Percentiles rank a stretch among this genome's conserved stretches.
Conservation (phyloP, 2,113 vertebrate species). For the Ammodytes marinus region DNA sequence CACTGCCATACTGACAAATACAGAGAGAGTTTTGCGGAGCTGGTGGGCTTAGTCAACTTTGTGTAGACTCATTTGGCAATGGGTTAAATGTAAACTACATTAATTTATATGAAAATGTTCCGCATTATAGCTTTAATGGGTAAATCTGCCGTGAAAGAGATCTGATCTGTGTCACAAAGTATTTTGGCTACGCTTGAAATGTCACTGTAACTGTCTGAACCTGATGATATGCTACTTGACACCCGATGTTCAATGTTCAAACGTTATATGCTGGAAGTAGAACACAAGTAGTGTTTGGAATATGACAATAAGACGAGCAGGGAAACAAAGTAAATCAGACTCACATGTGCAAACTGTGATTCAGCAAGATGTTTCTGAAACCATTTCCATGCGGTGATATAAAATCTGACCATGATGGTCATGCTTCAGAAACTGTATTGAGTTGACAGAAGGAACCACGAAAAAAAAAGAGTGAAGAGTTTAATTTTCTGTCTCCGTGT, state of each 20-base stretch:
- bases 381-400: slow-evolving; percentile 4
- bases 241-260: slow-evolving; percentile 3
- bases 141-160: slow-evolving; percentile 31
- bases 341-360: neutral
- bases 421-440: neutral
- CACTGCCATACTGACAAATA: no score
- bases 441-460: slow-evolving; percentile 15
- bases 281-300: neutral
- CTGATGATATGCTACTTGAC: slow-evolving; percentile 14
- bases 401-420: slow-evolving; percentile 2
- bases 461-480: slow-evolving; percentile 6
- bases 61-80: no score
- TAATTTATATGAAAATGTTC: no score
- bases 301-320: neutral
- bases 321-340: neutral
- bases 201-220: slow-evolving; percentile 14
- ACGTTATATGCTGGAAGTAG: neutral
- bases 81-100: no score
- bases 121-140: slow-evolving; percentile 1
- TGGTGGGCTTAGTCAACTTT: no score
- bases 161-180: slow-evolving; percentile 47
- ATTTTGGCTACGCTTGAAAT: slow-evolving; percentile 41
- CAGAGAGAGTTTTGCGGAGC: no score
- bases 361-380: neutral
- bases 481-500: slow-evolving; percentile 58